Evolutionary conservation across 2,113 vertebrate genomes (phyloP).

Genomic region (Spilogale gracilis): DNA sequence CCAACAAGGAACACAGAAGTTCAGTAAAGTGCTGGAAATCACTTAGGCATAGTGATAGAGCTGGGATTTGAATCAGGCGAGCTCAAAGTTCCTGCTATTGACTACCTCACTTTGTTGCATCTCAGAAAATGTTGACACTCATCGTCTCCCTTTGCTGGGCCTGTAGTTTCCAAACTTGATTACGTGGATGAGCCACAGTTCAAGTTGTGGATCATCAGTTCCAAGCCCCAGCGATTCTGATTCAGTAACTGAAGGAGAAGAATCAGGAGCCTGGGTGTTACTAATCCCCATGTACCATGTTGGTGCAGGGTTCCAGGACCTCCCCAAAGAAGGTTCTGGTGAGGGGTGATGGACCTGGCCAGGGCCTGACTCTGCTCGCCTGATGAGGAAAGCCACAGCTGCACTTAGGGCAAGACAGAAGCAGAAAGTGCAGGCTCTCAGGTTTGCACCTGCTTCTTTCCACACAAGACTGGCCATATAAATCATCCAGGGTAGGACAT

Average conservation of each 20-base stretch:
- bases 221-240: not conserved
- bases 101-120: not conserved
- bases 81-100: not conserved
- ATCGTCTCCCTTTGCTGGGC: not conserved
- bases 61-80: constrained; percentile 29
- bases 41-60: not conserved
- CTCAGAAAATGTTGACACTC: not conserved
- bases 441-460: not conserved
- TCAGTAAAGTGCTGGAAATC: constrained; percentile 23
- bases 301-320: not conserved
- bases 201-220: not conserved
- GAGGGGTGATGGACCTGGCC: not conserved
- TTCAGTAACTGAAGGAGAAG: not conserved
- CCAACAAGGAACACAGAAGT: constrained; percentile 30
- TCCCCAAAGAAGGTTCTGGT: not conserved
- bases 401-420: not conserved
- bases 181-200: not conserved
- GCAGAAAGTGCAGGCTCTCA: not conserved
- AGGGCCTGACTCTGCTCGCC: no score
- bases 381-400: not conserved
- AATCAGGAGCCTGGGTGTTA: not conserved
- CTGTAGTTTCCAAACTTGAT: constrained; percentile 3
- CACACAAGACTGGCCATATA: not conserved
- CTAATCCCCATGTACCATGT: no score
- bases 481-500: not conserved